Evolutionary conservation across 2,888 invertebrate genomes (phyloP), one percentile per base, ranked within the genome.

Genomic region (Portevinia maculata): DNA sequence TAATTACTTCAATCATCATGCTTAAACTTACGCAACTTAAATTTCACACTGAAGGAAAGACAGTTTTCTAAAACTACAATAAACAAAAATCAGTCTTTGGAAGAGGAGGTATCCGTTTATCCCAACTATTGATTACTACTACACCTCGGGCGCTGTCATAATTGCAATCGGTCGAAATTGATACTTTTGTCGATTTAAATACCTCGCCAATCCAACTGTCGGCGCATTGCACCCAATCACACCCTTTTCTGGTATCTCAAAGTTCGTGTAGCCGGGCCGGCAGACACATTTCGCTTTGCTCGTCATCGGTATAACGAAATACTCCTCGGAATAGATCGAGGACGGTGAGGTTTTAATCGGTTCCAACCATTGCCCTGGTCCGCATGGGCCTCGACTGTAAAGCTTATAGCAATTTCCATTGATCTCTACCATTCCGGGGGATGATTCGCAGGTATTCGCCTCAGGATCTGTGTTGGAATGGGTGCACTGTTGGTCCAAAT

Each of bases 331-430:
- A 8, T 65, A 59, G 8, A 73, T 39, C n/a, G 65, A 39, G n/a
- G 60, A 57, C 55, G 91, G 55, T 53, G 91, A 86, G 0, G 87
- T 85, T 84, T 94, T 91, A 19, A 91, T 91, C 0, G 94, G 93
- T 21, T 93, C 93, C 39, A 95, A 86, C 94, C 94, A 95, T 85
- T 95, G 93, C 0, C 95, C 94, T 0, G 93, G 92, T 0, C 92
- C 91, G 86, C 96, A 97, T 0, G 96, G 96, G 0, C 96, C 96
- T 85, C 94, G 94, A 0, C 94, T 94, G 88, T 96, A 95, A 15
- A 96, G 91, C 85, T 94, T 94, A 88, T 95, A 94, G 88, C 96
- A 97, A n/a, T 93, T 93, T 9, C 93, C 93, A 79, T 94, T 93
- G 86, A 93, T 93, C 4, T 92, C 90, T 0, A 94, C 94, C 87